These are phyloP conservation scores for Conops quadrifasciatus DNA, from an alignment of 2,888 invertebrate species.

Conservation along the genomic window DNA sequence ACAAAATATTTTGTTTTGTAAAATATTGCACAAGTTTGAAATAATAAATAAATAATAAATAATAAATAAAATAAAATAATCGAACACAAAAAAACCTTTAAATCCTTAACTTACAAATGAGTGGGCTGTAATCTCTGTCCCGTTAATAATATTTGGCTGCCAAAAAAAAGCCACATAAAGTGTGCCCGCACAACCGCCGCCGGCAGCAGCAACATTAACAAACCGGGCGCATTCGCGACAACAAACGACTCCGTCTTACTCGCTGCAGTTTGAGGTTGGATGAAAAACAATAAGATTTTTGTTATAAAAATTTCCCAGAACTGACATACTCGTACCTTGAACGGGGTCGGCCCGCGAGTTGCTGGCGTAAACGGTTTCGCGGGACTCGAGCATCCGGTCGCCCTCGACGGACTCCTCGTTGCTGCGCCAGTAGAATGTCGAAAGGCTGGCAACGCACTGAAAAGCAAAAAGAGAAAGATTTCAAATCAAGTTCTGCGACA, in stretches of 20 bases:
- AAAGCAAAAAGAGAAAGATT: constrained; percentile 28
- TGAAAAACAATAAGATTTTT: constrained; percentile 65
- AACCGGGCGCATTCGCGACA: constrained; percentile 52
- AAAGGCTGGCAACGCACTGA: constrained; percentile 75
- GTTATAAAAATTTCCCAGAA: constrained; percentile 65
- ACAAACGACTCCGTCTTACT: constrained; percentile 57
- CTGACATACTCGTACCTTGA: constrained; percentile 72
- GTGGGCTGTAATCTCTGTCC: no score
- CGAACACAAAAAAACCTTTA: no score
- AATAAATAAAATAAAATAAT: no score
- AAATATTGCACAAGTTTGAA: no score
- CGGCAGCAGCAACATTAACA: constrained; percentile 51
- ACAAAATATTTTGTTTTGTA: no score
- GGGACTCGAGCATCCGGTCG: constrained; percentile 74
- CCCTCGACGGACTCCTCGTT: constrained; percentile 81
- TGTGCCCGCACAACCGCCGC: constrained; percentile 48
- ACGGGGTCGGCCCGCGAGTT: constrained; percentile 75
- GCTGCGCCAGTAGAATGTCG: constrained; percentile 76
- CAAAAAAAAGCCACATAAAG: constrained; percentile 33
- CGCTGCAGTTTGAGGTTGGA: constrained; percentile 64
- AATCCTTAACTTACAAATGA: no score
- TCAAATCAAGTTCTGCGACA: no score
- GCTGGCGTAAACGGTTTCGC: constrained; percentile 69
- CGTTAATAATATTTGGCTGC: constrained; percentile 34
- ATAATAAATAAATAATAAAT: no score